Evolutionary conservation across 2,888 invertebrate species (phyloP).

Genomic region (Acanthosepion esculentum): DNA sequence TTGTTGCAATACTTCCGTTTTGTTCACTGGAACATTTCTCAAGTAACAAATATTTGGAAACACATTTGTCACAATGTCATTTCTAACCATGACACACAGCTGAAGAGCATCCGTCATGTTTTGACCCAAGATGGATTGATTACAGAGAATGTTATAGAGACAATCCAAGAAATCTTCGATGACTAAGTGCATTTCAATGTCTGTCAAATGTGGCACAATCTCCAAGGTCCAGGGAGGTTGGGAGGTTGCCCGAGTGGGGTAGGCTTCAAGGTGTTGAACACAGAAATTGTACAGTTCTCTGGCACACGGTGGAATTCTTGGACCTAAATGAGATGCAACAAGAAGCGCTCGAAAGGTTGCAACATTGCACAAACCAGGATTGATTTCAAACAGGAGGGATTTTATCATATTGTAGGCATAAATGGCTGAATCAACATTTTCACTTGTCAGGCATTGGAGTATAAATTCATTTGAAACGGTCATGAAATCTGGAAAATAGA

Average conservation of each 20-base stretch:
- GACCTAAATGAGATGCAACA: not conserved
- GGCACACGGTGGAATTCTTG: not conserved
- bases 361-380: not conserved
- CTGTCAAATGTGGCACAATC: not conserved
- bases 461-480: not conserved
- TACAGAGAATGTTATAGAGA: not conserved
- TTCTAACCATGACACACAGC: not conserved
- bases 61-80: not conserved
- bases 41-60: not conserved
- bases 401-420: not conserved
- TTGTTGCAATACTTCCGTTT: not conserved
- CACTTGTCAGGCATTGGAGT: not conserved
- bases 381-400: not conserved
- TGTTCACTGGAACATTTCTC: not conserved
- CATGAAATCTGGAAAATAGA: constrained; percentile 17
- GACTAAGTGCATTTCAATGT: not conserved
- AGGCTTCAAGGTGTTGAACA: not conserved
- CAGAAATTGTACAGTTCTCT: not conserved
- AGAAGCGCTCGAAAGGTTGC: constrained; percentile 24
- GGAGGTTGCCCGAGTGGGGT: not conserved
- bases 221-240: not conserved
- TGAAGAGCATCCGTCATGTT: not conserved
- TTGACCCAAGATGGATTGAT: not conserved
- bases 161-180: not conserved
- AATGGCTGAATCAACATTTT: not conserved